Evolutionary conservation across 2,797 vertebrate genomes (phyloP).

Genomic region (Hydrolagus colliei): DNA sequence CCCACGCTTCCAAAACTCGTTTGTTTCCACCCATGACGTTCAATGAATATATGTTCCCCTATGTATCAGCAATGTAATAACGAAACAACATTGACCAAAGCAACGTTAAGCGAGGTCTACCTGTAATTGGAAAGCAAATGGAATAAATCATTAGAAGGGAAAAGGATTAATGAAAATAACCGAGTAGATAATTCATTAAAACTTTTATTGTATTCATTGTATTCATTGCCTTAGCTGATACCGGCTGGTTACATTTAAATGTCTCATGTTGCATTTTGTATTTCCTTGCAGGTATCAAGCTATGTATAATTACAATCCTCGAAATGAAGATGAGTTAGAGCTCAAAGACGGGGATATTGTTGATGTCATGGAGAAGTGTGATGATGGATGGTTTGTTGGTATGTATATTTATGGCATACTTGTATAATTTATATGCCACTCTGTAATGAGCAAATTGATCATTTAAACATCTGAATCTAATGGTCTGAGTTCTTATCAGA

Average conservation of each 20-base stretch:
- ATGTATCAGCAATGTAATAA: too few species aligned
- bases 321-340: conserved; percentile 94
- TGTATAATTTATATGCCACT: background rate
- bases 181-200: too few species aligned
- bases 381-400: conserved; percentile 99
- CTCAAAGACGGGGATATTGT: conserved; percentile 91
- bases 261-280: background rate
- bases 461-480: background rate
- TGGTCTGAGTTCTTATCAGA: background rate
- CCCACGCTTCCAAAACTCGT: too few species aligned
- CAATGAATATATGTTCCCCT: too few species aligned
- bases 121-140: too few species aligned
- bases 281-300: conserved; percentile 75
- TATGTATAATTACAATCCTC: conserved; percentile 89
- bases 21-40: too few species aligned
- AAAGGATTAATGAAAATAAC: too few species aligned
- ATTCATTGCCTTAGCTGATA: background rate
- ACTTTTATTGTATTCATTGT: background rate
- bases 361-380: conserved; percentile 96
- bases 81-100: too few species aligned
- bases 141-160: too few species aligned
- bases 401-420: conserved; percentile 43
- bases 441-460: background rate
- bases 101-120: too few species aligned
- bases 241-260: background rate